Evolutionary conservation across 2,888 invertebrate species (phyloP), one percentile per base, ranked within the genome.

Genomic region (Torymus aiolomorphi): DNA sequence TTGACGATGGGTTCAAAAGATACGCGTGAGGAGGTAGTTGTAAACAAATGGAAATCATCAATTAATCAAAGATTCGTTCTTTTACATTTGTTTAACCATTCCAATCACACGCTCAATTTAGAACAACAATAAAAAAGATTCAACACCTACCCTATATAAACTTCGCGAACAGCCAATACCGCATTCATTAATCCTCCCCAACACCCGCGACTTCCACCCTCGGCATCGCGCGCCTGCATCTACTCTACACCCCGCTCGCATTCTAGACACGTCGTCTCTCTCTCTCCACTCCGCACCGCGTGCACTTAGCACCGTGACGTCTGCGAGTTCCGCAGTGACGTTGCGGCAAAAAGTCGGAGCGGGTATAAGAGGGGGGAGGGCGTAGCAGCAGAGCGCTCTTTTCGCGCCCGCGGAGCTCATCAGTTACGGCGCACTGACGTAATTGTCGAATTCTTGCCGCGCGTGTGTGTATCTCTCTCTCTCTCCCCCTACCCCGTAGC

Each of bases 341-440:
- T 51, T 52, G 24, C n/a, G 18, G 52, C 13, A 61, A 76, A 69
- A 61, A 59, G 73, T 0, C 8, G n/a, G n/a, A 16, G 5, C 18
- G 13, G 20, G 63, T 16, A n/a, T 16, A 56, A 11, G 16, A 16
- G 31, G n/a, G 65, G 1, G 20, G 10, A 13, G 5, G 8, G 18
- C n/a, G 52, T 42, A 52, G 18, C 13, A 24, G 54, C 59, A 72
- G 61, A 90, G 24, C 24, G 24, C 3, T 24, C 31, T 31, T 8
- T 31, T 31, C 8, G 3, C 31, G 31, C 20, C 2, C 31, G 31
- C 31, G 31, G 31, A 31, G 31, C 31, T 91, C 88, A 91, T 91
- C 88, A 90, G 90, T 87, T 89, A 89, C 86, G 85, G 82, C 18
- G 82, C 81, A 86, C 85, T 87, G 88, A 89, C 89, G 89, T 89